Evolutionary conservation across 2,797 vertebrate genomes (phyloP).

Genomic region (Tenualosa ilisha): DNA sequence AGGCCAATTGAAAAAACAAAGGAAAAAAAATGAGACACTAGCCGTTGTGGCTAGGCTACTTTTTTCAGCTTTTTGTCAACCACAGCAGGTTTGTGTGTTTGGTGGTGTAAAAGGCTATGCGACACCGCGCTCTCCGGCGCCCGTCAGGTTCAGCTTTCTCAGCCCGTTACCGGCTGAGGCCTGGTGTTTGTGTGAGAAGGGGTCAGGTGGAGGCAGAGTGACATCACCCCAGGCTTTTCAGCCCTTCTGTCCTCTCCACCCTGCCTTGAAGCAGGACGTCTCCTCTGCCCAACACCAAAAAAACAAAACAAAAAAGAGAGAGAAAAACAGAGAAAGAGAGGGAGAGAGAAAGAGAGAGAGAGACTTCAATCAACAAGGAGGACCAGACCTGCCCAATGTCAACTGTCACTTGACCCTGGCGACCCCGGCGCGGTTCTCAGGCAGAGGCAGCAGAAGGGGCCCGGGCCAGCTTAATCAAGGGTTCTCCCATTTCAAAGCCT

Average conservation of each 20-base stretch:
- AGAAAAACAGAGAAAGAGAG: background rate
- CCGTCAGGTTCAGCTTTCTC: background rate
- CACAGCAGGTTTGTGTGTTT: background rate
- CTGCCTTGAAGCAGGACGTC: background rate
- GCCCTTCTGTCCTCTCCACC: background rate
- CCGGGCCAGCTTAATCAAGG: conserved; percentile 71
- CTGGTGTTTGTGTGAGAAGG: background rate
- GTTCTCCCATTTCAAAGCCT: conserved; percentile 74
- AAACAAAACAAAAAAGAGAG: background rate
- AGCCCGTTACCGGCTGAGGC: background rate
- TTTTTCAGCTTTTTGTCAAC: background rate
- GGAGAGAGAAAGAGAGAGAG: background rate
- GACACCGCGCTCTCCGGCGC: background rate
- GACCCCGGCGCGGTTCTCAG: conserved; percentile 31
- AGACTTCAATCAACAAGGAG: conserved; percentile 50
- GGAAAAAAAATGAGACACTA: background rate
- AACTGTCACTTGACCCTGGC: conserved; percentile 72
- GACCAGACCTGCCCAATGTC: conserved; percentile 68
- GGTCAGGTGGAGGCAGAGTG: background rate
- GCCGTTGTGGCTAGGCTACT: background rate
- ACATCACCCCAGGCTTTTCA: background rate
- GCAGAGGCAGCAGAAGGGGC: conserved; percentile 63
- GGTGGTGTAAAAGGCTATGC: background rate
- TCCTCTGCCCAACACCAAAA: background rate
- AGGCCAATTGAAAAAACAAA: background rate